phyloP scores from a whole-genome alignment of 2,888 invertebrate genomes.

The Leptothorax acervorum region DNA sequence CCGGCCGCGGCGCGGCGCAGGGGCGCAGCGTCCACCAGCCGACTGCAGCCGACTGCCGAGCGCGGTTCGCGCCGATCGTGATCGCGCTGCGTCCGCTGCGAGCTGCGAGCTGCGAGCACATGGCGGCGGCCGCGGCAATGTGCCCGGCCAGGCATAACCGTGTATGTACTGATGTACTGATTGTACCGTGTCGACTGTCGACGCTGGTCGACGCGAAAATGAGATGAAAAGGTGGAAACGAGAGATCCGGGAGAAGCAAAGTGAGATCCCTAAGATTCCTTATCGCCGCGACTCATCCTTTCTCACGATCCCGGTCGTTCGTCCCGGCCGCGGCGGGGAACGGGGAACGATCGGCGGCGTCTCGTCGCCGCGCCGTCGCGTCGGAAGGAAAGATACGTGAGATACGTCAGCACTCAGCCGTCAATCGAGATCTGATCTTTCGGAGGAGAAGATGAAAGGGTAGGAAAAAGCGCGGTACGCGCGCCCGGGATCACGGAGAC shows the following conservation, averaged over 20 bases:
- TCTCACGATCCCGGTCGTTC: neutral
- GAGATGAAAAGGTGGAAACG: no score
- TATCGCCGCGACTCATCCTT: no score
- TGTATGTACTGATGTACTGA: no score
- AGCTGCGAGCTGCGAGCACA: neutral
- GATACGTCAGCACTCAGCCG: no score
- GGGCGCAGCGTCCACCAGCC: neutral
- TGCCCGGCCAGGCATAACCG: no score
- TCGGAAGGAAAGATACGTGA: no score
- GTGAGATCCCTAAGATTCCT: no score
- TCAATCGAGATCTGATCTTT: neutral
- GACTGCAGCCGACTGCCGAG: neutral
- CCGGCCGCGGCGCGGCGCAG: neutral
- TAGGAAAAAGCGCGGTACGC: conserved; percentile 31
- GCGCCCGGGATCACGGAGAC: neutral
- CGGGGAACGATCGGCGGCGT: neutral
- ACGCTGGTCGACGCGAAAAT: neutral
- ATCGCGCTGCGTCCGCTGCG: no score
- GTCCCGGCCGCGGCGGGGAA: neutral
- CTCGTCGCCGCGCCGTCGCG: no score
- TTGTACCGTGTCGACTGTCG: no score
- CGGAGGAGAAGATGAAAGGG: neutral
- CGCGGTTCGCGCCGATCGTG: neutral
- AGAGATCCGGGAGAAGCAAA: no score
- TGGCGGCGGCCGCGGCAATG: neutral